Conservation (phyloP, 1,140 invertebrate genomes). For the silkworm (Bombyx mori) region ASM3026992v2 NC_085109.1:9930001-9930500, state of each 20-base stretch:
- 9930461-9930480: constrained; percentile 78
- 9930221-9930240: too few species aligned
- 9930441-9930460: constrained; percentile 79
- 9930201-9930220: too few species aligned
- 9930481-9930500: constrained; percentile 75
- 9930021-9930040: too few species aligned
- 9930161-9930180: too few species aligned
- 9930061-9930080: too few species aligned
- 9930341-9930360: constrained; percentile 72
- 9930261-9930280: not conserved
- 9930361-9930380: constrained; percentile 70
- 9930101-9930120: too few species aligned
- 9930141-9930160: too few species aligned
- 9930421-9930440: constrained; percentile 82
- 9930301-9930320: constrained; percentile 79
- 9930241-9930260: not conserved
- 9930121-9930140: too few species aligned
- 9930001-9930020: too few species aligned
- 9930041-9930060: too few species aligned
- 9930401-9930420: constrained; percentile 81
- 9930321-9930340: constrained; percentile 76
- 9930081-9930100: too few species aligned
- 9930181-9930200: too few species aligned
- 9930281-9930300: constrained; percentile 68
- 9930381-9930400: constrained; percentile 73